Evolutionary conservation across 2,888 invertebrate genomes (phyloP).

Genomic region (Lithophane socia): DNA sequence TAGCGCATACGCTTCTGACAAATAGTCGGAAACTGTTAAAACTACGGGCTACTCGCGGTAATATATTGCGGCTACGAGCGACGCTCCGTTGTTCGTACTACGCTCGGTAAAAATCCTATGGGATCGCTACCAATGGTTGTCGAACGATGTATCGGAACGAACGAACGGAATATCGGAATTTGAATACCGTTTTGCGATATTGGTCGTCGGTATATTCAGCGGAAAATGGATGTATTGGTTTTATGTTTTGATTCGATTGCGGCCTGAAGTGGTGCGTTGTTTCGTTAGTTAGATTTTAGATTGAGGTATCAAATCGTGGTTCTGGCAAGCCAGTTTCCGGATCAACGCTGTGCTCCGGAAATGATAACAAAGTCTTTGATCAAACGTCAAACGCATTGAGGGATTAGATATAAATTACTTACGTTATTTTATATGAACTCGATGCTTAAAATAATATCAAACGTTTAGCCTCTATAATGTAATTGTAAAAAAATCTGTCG

Average conservation of each 20-base stretch:
- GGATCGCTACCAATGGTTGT: constrained; percentile 40
- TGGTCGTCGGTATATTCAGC: constrained; percentile 10
- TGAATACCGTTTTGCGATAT: constrained; percentile 49
- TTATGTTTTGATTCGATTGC: constrained; percentile 31
- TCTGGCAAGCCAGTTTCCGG: background rate
- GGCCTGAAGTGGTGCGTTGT: background rate
- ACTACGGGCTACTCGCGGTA: constrained; percentile 25
- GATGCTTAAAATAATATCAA: background rate
- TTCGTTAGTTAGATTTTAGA: constrained; percentile 1
- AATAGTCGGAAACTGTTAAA: constrained; percentile 43
- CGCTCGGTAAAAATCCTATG: constrained; percentile 44
- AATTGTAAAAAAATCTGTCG: too few species aligned
- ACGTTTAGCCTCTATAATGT: too few species aligned
- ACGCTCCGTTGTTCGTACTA: constrained; percentile 5
- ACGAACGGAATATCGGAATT: constrained; percentile 36
- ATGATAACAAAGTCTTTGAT: constrained; percentile 34
- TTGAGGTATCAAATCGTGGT: background rate
- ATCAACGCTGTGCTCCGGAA: constrained; percentile 8
- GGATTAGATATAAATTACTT: background rate
- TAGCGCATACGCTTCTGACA: constrained; percentile 27
- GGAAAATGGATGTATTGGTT: constrained; percentile 36
- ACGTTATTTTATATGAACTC: background rate
- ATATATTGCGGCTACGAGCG: constrained; percentile 34
- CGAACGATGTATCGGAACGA: constrained; percentile 30
- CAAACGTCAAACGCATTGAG: constrained; percentile 23